Base-by-base conservation (phyloP, 2,797 vertebrate genomes). In the Leptatherina wallacei region DNA sequence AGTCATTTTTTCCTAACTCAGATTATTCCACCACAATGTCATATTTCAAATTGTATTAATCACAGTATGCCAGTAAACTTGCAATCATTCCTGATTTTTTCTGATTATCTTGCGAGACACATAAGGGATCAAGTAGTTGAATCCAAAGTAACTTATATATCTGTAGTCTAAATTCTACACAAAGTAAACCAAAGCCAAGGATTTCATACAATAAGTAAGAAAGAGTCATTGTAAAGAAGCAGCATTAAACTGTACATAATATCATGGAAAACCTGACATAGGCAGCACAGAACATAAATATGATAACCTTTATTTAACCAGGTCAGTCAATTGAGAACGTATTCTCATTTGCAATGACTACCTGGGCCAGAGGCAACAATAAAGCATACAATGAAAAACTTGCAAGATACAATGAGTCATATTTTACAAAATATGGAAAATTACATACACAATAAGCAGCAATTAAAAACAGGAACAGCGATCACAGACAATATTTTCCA, bases 171-270 rank as follows among this genome's bases (percentile, higher is more conserved):
- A 59, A 12, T 33, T 80, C 10, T 13, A 12, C 16, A 40, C 1
- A 55, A 69, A 10, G 47, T 24, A 75, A 47, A 69, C 0, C 18
- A n/a, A 62, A 77, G 65, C 56, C n/a, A 29, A 18, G 14, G 18
- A 61, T 32, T 24, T 49, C 11, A 27, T 4, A 32, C 14, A 33
- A 12, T 20, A 64, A 54, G n/a, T 22, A 29, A 60, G 14, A 65
- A 47, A 29, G 38, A 42, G 1, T 42, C 12, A 27, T 27, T 24
- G 49, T 24, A 1, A 27, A 12, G 40, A 4, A 13, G 16, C 40
- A 14, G 40, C 13, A 44, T 16, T 2, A 6, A 20, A 47, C 6
- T 20, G 22, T 22, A 10, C 22, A 24, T 11, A 6, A 51, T n/a
- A 51, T 51, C 9, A 22, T 51, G 49, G 20, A 22, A 22, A 51